Evolutionary conservation across 2,888 invertebrate genomes (phyloP), one percentile per base, ranked within the genome.

Genomic region (Morpho helenor): DNA sequence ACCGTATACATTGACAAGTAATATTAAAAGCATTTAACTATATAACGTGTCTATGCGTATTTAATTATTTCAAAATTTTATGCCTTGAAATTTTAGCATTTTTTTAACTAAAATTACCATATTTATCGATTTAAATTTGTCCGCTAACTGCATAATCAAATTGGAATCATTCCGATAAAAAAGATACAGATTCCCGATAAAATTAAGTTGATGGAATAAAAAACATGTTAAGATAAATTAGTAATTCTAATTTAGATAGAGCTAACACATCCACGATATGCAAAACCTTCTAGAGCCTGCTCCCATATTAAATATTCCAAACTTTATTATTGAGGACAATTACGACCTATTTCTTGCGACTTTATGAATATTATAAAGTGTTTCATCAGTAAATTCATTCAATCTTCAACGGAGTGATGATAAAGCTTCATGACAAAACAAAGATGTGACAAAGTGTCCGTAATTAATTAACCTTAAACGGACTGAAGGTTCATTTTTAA

Each of bases 391-490:
- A 41, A 53, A 47, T 46, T 47, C 53, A 43, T 49, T 45, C 10
- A 52, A 51, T 48, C 48, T n/a, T 47, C 53, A 53, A 59, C 50
- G 56, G 56, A 53, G 51, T 47, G 50, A 56, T 49, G 56, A 54
- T 54, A 55, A 59, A 58, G 45, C 55, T 62, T 57, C 59, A 64
- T 64, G 50, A 63, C 58, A 45, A 46, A 46, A 48, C 53, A 45
- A 51, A 62, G 57, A 56, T 59, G 64, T 44, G 61, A 60, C 66
- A 56, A 57, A 60, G 52, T 58, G 59, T 57, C 56, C 39, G 54
- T 56, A 60, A 66, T 65, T 59, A 66, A 62, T 66, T 59, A 61
- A 56, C 56, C 57, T 52, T 64, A 59, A 60, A 64, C 54, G 57
- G 60, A 56, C 52, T 60, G 59, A 59, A 45, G 54, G 56, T 59